Percentiles rank a stretch among this genome's conserved stretches.
phyloP scores from a whole-genome alignment of 2,797 vertebrate genomes.

The Crocidura indochinensis region DNA sequence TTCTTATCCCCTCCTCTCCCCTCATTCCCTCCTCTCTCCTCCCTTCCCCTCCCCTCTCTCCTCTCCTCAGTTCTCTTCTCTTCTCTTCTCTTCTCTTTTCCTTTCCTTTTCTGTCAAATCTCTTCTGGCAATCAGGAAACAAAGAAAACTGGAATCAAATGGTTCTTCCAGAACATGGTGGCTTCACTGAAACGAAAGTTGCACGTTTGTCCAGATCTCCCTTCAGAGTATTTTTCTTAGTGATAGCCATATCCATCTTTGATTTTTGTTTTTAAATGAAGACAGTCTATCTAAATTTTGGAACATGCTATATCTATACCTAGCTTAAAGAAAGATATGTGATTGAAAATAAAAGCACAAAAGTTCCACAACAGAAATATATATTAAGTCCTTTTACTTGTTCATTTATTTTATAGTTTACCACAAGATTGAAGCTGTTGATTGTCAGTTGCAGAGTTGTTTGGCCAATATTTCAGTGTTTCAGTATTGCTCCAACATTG shows the following conservation, averaged over 20 bases:
- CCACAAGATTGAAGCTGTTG: no score
- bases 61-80: no score
- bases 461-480: no score
- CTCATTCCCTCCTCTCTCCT: background rate
- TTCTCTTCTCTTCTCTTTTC: background rate
- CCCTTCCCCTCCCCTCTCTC: no score
- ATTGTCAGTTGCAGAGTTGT: no score
- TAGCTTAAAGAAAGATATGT: conserved; percentile 39
- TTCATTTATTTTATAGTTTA: no score
- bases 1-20: no score
- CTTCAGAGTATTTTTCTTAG: conserved; percentile 23
- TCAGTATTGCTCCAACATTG: no score
- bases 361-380: conserved; percentile 22
- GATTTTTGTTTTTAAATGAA: conserved; percentile 11
- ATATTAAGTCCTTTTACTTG: background rate
- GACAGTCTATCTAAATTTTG: background rate
- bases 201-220: background rate
- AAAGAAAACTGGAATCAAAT: conserved; percentile 37
- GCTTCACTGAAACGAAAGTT: background rate
- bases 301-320: background rate
- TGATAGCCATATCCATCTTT: background rate
- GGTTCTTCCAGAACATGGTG: background rate
- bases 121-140: conserved; percentile 25
- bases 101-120: background rate
- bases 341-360: conserved; percentile 44